Evolutionary conservation across 2,113 vertebrate species (phyloP), one percentile per base, ranked within the genome.

Genomic region (Oenanthe melanoleuca): DNA sequence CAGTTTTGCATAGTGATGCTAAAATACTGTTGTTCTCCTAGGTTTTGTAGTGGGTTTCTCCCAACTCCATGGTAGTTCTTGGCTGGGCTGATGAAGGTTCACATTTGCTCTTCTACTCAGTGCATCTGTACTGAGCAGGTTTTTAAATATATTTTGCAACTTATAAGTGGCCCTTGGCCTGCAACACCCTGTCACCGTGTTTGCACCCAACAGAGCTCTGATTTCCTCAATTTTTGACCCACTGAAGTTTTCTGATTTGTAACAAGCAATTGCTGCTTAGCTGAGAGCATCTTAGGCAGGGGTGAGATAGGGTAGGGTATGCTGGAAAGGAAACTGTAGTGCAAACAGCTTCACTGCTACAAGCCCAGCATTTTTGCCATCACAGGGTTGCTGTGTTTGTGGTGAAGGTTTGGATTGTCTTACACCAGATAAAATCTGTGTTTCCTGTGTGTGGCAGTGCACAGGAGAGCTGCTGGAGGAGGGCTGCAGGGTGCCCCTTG

Each of bases 151-250:
- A 44, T 79, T 93, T 94, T 67, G 50, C 29, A 70, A 60, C 23
- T 42, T n/a, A 0, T 40, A 59, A 44, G 20, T 14, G 45, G 20
- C 37, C 34, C 9, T 34, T 56, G 83, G 13, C 69, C 31, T 55
- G 45, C 55, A 80, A 50, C 0, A 3, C 8, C 0, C 0, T 22
- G 26, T 56, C 6, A 0, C 49, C 0, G 0, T 57, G 40, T 57
- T 89, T 84, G 31, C 70, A 57, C 45, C 37, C 40, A 28, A 0
- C 1, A 18, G 72, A 77, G 24, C 14, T 60, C 56, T 3, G 6
- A 2, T 64, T 75, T 84, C 89, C 44, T 24, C 47, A 20, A 18
- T 66, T 57, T 87, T 24, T 66, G 52, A 78, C 21, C 14, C 50
- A 56, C 47, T 10, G 16, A 2, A 9, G 1, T 75, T 79, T 60